Base-by-base conservation (phyloP, 2,888 invertebrate species). In the Metalampra italica region DNA sequence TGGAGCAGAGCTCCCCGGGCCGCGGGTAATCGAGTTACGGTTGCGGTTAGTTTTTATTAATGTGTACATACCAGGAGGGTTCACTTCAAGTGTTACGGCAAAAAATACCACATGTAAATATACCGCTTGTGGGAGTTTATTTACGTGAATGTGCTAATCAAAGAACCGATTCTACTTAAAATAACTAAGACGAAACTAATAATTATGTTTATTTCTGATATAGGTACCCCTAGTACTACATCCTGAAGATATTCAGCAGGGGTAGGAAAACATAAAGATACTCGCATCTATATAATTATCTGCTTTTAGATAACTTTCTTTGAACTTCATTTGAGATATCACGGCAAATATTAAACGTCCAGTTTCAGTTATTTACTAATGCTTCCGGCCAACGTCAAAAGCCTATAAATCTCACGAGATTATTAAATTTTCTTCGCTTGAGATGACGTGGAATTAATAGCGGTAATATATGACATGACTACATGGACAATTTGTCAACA, bases 401-500 rank as follows among this genome's bases (percentile, higher is more conserved):
- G 53, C 56, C 55, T 54, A 72, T 78, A 75, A 76, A 81, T 77
- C 67, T 58, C 61, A 49, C 48, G 50, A 59, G 60, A 68, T 75
- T 71, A 80, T 79, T 75, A 73, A 75, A 77, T 73, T 75, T 72
- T 50, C 56, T 32, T n/a, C 43, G 38, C 40, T 45, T 30, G 38
- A 44, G 61, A 29, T 47, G 62, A 60, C 64, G 58, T 56, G 57
- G 59, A 69, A 75, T 75, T 77, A 76, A 76, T 74, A 69, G 66
- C 59, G 62, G 66, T 59, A 61, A 22, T 22, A 22, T 64, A 64
- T 57, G 55, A 50, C 56, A 62, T 49, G 45, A 56, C 55, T 54
- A 57, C 59, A 58, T 50, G 47, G 59, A 54, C 58, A 53, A 75
- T 77, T 75, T 78, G 74, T 79, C 79, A 77, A 67, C 71, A 66